Conservation (phyloP, 2,113 vertebrate species). For the Ibidorhyncha struthersii region DNA sequence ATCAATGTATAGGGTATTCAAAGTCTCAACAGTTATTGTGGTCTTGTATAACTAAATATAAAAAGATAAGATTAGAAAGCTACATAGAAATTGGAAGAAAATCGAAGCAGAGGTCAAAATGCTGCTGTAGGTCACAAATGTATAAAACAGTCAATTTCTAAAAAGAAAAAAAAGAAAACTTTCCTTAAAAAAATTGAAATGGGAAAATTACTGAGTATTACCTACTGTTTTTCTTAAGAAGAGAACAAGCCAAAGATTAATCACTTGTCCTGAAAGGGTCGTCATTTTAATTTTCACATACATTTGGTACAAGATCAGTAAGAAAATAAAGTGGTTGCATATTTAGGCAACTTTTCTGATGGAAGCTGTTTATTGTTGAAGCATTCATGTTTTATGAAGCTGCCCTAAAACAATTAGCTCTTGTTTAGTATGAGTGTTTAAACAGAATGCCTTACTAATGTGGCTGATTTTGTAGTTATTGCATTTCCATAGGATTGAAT, state of each 20-base stretch:
- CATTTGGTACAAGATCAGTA: background rate
- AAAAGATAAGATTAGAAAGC: background rate
- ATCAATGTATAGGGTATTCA: background rate
- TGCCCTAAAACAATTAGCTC: background rate
- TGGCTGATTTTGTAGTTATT: background rate
- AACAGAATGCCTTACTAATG: background rate
- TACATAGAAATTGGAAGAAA: background rate
- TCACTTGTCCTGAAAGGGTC: background rate
- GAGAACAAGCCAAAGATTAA: background rate
- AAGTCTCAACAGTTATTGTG: background rate
- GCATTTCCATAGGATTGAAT: background rate
- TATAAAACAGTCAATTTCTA: background rate
- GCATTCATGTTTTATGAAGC: background rate
- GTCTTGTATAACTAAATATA: background rate
- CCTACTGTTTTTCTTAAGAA: background rate
- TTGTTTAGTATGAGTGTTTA: background rate
- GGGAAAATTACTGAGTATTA: background rate
- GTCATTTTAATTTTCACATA: background rate
- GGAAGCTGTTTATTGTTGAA: background rate
- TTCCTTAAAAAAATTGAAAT: background rate
- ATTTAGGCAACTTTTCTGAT: background rate
- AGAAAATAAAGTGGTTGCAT: background rate
- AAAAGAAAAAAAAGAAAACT: background rate
- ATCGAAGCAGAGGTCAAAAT: background rate
- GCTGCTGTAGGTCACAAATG: background rate